phyloP scores from a whole-genome alignment of 1,140 invertebrate genomes.

The Rhagoletis pomonella region DNA sequence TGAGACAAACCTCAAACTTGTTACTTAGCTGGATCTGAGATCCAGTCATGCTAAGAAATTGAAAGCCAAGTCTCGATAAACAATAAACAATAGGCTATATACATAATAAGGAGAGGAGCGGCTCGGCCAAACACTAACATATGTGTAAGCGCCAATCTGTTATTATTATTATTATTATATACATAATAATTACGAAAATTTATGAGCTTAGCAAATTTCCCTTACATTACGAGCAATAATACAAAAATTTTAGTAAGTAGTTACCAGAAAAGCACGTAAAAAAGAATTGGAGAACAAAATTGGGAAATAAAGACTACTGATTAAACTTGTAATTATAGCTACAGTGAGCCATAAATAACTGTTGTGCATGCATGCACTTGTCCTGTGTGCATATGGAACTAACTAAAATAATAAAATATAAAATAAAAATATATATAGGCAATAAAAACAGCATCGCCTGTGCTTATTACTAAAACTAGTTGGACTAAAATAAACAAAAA shows the following conservation, averaged over 20 bases:
- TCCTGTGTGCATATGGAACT: neutral
- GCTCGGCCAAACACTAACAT: too few species aligned
- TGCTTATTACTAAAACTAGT: neutral
- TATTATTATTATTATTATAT: too few species aligned
- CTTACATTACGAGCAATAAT: neutral
- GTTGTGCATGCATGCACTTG: slow-evolving; percentile 14
- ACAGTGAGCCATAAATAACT: slow-evolving; percentile 28
- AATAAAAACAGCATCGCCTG: neutral
- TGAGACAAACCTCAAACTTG: too few species aligned
- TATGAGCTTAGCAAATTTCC: neutral
- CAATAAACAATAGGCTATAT: neutral
- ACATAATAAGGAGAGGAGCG: too few species aligned
- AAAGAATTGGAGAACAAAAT: too few species aligned
- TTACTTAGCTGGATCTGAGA: too few species aligned
- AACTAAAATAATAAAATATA: too few species aligned
- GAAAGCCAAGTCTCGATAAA: too few species aligned
- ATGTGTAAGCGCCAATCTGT: too few species aligned
- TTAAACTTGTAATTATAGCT: neutral
- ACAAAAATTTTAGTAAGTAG: neutral
- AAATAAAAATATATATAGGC: neutral
- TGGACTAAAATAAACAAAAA: slow-evolving; percentile 5
- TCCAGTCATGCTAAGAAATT: too few species aligned
- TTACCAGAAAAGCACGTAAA: neutral
- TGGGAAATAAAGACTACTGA: neutral
- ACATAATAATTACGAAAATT: neutral